phyloP scores from a whole-genome alignment of 1,140 invertebrate species.

The Antheraea pernyi region DNA sequence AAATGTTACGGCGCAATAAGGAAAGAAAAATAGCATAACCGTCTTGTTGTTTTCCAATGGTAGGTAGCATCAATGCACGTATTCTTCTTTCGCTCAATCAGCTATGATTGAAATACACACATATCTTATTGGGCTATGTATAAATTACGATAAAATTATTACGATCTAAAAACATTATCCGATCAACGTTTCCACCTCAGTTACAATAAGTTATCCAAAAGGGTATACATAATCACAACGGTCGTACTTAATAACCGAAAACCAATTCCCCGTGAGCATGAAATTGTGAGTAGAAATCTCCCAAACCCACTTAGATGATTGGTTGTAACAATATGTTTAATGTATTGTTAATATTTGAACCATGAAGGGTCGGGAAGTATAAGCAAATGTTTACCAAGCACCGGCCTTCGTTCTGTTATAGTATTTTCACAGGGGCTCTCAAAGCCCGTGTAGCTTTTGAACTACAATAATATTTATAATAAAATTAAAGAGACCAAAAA shows the following conservation, averaged over 20 bases:
- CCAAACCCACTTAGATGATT: neutral
- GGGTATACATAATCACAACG: neutral
- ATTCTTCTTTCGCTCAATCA: no score
- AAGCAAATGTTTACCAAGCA: slow-evolving; percentile 4
- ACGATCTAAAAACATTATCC: neutral
- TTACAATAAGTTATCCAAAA: neutral
- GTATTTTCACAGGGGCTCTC: neutral
- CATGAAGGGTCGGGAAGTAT: neutral
- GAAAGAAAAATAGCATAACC: no score
- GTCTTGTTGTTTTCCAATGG: no score
- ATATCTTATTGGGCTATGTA: no score
- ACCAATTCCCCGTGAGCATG: neutral
- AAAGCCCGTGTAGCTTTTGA: neutral
- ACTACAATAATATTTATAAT: neutral
- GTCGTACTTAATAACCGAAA: neutral
- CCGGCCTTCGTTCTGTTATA: neutral
- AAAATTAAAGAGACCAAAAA: neutral
- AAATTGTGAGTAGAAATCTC: neutral
- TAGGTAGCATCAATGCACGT: no score
- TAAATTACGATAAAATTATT: neutral
- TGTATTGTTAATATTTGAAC: slow-evolving; percentile 3
- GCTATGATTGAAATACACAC: no score
- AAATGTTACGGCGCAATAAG: no score
- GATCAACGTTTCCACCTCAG: neutral
- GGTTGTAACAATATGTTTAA: neutral